Conservation (phyloP, 2,888 invertebrate species). For the Litoditis marina region DNA sequence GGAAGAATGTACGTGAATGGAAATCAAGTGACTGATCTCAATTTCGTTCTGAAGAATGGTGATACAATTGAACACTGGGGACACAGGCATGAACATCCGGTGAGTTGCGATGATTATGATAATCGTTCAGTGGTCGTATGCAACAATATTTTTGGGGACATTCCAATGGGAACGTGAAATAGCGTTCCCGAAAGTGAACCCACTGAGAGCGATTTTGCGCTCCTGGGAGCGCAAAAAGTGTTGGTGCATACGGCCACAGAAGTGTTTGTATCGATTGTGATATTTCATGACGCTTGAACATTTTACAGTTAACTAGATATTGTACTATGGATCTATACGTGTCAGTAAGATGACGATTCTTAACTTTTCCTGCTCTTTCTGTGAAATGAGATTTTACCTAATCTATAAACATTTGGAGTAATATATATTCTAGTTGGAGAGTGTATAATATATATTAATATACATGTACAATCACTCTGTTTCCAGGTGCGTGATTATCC, state of each 20-base stretch:
- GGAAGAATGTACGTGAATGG: constrained; percentile 91
- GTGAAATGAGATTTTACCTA: too few relatives aligned
- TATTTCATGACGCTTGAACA: too few relatives aligned
- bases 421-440: too few relatives aligned
- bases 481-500: constrained; percentile 75
- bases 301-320: too few relatives aligned
- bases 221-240: too few relatives aligned
- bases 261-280: not conserved
- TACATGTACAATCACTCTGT: not conserved
- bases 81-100: constrained; percentile 58
- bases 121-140: not conserved
- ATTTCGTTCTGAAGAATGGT: constrained; percentile 80
- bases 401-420: too few relatives aligned
- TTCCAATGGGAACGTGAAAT: too few relatives aligned
- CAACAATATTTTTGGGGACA: too few relatives aligned
- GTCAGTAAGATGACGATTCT: constrained; percentile 3
- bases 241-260: too few relatives aligned
- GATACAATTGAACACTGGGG: constrained; percentile 54
- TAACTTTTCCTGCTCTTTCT: too few relatives aligned
- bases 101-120: constrained; percentile 23
- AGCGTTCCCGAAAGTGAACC: too few relatives aligned
- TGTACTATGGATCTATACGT: not conserved
- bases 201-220: too few relatives aligned
- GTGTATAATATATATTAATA: not conserved
- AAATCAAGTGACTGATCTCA: constrained; percentile 75